Evolutionary conservation across 2,113 vertebrate genomes (phyloP).

Genomic region (Anoplopoma fimbria): DNA sequence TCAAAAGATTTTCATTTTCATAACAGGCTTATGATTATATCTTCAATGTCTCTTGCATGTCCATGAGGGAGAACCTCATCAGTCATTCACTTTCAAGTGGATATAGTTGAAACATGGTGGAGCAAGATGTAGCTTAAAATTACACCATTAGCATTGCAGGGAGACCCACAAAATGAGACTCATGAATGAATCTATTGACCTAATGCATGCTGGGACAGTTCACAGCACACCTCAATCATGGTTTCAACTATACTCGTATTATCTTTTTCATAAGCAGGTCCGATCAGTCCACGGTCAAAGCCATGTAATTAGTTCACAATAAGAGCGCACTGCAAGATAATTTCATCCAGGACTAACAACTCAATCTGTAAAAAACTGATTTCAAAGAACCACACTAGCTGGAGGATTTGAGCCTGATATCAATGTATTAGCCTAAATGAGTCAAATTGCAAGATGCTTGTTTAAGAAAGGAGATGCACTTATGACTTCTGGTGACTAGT

Average conservation of each 20-base stretch:
- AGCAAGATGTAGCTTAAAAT: background rate
- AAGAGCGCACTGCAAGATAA: background rate
- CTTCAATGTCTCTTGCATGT: no score
- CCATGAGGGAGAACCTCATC: no score
- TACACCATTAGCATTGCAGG: background rate
- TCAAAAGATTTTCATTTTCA: no score
- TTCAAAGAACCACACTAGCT: background rate
- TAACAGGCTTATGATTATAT: no score
- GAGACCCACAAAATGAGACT: background rate
- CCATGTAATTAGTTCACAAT: background rate
- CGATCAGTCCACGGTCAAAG: background rate
- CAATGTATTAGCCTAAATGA: background rate
- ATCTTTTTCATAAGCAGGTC: background rate
- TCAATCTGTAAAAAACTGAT: background rate
- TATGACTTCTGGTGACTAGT: no score
- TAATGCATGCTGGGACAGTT: background rate
- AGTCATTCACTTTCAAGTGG: no score
- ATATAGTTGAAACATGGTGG: background rate
- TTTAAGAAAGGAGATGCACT: no score
- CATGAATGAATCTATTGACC: background rate
- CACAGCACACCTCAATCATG: background rate
- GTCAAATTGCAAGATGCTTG: no score
- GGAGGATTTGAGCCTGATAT: background rate
- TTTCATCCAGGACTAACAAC: background rate
- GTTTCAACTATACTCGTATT: background rate